A percentile compares a stretch with the other conserved stretches of the same genome.
Evolutionary conservation across 2,797 vertebrate species (phyloP).

Genomic region (Sandelia bainsii): DNA sequence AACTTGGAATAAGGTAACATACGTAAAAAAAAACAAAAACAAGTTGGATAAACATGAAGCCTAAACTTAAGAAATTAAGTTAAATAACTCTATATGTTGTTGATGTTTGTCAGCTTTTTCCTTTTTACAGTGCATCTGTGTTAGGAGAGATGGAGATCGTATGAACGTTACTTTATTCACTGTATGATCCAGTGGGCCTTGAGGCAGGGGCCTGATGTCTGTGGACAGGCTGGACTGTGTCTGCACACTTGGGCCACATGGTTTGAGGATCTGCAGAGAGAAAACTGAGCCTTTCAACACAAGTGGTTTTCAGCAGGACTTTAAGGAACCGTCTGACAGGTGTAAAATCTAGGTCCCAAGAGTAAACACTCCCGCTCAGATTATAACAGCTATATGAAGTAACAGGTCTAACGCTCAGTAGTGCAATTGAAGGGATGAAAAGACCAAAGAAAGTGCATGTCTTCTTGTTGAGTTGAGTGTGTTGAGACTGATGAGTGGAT

Average conservation of each 20-base stretch:
- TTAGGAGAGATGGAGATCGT: background rate
- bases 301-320: conserved; percentile 27
- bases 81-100: too few species aligned
- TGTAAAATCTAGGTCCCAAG: conserved; percentile 36
- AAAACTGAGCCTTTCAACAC: conserved; percentile 32
- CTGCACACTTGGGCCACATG: conserved; percentile 27
- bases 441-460: conserved; percentile 41
- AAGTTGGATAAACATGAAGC: too few species aligned
- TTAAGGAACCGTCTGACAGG: conserved; percentile 41
- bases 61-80: too few species aligned
- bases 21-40: too few species aligned
- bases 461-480: conserved; percentile 33
- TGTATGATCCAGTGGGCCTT: background rate
- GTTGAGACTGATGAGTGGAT: conserved; percentile 43
- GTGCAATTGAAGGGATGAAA: conserved; percentile 7
- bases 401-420: background rate
- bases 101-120: too few species aligned
- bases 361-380: conserved; percentile 28
- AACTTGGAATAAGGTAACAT: too few species aligned
- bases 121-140: background rate
- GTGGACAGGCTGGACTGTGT: conserved; percentile 30
- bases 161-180: background rate
- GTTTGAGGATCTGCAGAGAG: conserved; percentile 28
- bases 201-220: conserved; percentile 11
- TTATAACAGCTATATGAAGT: conserved; percentile 35